Percentiles rank a stretch among this genome's conserved stretches.
Evolutionary conservation across 2,797 vertebrate species (phyloP).

Genomic region (Agapornis canus): DNA sequence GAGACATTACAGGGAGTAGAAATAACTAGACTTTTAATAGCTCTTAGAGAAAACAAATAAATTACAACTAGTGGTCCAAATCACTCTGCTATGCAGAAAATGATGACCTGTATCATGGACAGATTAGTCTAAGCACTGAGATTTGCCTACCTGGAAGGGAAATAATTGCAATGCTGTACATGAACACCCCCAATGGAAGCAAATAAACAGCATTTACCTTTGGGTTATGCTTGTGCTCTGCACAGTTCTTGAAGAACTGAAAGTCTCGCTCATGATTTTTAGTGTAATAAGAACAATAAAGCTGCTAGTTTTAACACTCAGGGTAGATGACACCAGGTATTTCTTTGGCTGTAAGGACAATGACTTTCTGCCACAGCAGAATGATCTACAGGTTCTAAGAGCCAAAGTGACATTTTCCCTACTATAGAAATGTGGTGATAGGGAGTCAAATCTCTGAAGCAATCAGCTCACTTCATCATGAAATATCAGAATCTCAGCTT

Average conservation of each 20-base stretch:
- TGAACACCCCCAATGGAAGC: conserved; percentile 29
- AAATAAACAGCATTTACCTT: conserved; percentile 65
- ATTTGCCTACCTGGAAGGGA: conserved; percentile 23
- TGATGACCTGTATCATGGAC: not conserved
- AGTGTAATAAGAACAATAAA: conserved; percentile 62
- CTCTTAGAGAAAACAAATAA: not conserved
- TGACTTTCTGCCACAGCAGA: conserved; percentile 5
- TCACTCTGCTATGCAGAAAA: not conserved
- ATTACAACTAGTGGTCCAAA: not conserved
- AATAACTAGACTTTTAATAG: not conserved
- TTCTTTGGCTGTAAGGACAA: conserved; percentile 25
- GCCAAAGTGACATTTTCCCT: not conserved
- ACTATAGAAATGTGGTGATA: not conserved
- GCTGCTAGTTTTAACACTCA: conserved; percentile 40
- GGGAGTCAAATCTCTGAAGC: not conserved
- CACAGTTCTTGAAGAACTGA: conserved; percentile 49
- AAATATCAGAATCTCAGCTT: not conserved
- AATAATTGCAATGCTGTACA: not conserved
- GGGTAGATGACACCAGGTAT: conserved; percentile 19
- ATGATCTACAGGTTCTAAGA: not conserved
- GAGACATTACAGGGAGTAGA: not conserved
- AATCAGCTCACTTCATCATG: not conserved
- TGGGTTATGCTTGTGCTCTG: conserved; percentile 56
- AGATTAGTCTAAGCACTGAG: not conserved
- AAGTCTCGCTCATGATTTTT: conserved; percentile 39